Conservation (phyloP, 1,140 invertebrate species). For the Apolygus lucorum region DNA sequence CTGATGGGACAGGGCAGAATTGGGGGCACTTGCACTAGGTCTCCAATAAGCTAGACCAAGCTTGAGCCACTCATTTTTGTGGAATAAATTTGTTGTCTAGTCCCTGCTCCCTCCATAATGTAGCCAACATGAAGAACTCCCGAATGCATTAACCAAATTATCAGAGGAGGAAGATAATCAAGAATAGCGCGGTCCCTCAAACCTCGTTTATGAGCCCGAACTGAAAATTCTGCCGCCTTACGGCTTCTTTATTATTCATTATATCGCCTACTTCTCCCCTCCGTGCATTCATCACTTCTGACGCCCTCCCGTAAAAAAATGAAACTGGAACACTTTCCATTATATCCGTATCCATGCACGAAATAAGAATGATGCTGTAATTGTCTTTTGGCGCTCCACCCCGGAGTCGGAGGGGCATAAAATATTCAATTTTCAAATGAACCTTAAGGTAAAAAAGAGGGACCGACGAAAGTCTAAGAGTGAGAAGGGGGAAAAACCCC, state of each 20-base stretch:
- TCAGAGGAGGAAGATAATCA: constrained; percentile 4
- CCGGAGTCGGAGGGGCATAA: background rate
- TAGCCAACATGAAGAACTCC: background rate
- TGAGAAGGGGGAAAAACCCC: background rate
- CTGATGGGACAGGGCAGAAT: too few relatives aligned
- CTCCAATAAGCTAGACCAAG: too few relatives aligned
- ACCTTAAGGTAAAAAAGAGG: background rate
- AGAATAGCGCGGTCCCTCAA: background rate
- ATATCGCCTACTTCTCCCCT: constrained; percentile 9
- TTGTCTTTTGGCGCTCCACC: constrained; percentile 4
- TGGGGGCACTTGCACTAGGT: too few relatives aligned
- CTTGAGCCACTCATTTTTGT: too few relatives aligned
- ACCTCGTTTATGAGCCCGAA: constrained; percentile 3
- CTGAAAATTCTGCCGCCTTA: background rate
- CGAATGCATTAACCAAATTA: constrained; percentile 7
- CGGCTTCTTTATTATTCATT: constrained; percentile 9
- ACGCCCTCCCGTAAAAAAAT: constrained; percentile 2
- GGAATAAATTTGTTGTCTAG: too few relatives aligned
- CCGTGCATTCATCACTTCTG: background rate
- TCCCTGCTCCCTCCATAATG: too few relatives aligned
- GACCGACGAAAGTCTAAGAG: background rate
- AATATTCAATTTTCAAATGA: constrained; percentile 10
- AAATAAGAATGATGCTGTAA: constrained; percentile 13
- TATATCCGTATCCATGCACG: background rate
- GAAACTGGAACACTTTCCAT: constrained; percentile 9